Base-by-base conservation (phyloP, 2,888 invertebrate genomes). In the Brachylomia viminalis region DNA sequence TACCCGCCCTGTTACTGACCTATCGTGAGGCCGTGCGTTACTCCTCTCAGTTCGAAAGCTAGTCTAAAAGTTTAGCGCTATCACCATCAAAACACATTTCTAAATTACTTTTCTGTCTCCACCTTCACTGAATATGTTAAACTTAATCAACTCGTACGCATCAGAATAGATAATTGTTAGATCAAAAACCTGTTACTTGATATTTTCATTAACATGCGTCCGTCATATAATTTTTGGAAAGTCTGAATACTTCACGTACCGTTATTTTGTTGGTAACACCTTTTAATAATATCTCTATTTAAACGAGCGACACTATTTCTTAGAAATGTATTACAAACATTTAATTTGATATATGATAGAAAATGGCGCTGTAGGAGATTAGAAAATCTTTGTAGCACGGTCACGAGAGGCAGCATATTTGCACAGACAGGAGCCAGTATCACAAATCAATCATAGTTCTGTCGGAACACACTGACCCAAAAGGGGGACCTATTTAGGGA, bases 211-310 rank as follows among this genome's bases (percentile, higher is more conserved):
- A 82, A 78, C 76, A 82, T 74, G 45, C 82, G 76, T 62, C 70
- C 84, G 77, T 87, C 82, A 81, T 82, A 78, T 72, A 71, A 73
- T 79, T 87, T 85, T 87, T 87, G 87, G 87, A 87, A 87, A 87
- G 87, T 86, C 75, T 71, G 59, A 69, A 82, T 75, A 82, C 65
- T 75, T 65, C 42, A 67, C 23, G 58, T 80, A 87, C 87, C 87
- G 87, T 87, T 87, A 87, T 80, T 70, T 58, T 65, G 72, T 65
- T 66, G 72, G 79, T 74, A 75, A 81, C 84, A 85, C 77, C 65
- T 77, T 75, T 79, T 59, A 73, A 80, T 72, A 74, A 78, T 68
- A 82, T 75, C 61, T 80, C 79, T 85, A 85, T 81, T 75, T 70
- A 74, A 78, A 72, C 72, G 33, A 30, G 72, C 72, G 62, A 58